Percentiles rank a stretch among this genome's conserved stretches.
Evolutionary conservation across 2,113 vertebrate genomes (phyloP).

Genomic region (Picathartes gymnocephalus): DNA sequence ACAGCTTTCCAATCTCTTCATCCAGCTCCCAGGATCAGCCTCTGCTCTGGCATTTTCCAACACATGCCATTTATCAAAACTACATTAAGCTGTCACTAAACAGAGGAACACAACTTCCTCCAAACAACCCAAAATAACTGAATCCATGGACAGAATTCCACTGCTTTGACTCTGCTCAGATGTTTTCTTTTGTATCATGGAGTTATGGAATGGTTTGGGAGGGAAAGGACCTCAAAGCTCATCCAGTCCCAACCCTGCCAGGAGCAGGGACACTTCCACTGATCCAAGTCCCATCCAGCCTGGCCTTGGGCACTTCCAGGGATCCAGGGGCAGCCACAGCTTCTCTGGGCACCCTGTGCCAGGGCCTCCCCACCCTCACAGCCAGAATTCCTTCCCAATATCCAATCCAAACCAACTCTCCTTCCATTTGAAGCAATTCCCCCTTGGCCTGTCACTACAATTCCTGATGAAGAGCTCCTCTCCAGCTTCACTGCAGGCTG

Average conservation of each 20-base stretch:
- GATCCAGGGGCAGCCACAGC: not conserved
- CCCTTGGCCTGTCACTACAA: not conserved
- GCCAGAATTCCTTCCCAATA: not conserved
- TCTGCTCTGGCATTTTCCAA: not conserved
- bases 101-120: not conserved
- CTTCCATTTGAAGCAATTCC: not conserved
- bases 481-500: not conserved
- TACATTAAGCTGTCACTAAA: not conserved
- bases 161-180: not conserved
- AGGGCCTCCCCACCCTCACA: not conserved
- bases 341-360: not conserved
- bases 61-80: not conserved
- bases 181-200: not conserved
- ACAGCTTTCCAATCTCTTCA: not conserved
- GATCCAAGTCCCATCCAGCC: rapidly evolving
- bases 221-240: not conserved
- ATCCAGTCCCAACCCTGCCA: not conserved
- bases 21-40: not conserved
- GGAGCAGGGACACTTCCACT: not conserved
- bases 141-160: not conserved
- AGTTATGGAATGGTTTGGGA: not conserved
- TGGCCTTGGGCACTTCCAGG: not conserved
- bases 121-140: not conserved
- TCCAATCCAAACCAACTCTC: not conserved
- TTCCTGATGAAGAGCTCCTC: not conserved